Evolutionary conservation across 2,113 vertebrate species (phyloP), one percentile per base, ranked within the genome.

Genomic region (Antigone vipio): DNA sequence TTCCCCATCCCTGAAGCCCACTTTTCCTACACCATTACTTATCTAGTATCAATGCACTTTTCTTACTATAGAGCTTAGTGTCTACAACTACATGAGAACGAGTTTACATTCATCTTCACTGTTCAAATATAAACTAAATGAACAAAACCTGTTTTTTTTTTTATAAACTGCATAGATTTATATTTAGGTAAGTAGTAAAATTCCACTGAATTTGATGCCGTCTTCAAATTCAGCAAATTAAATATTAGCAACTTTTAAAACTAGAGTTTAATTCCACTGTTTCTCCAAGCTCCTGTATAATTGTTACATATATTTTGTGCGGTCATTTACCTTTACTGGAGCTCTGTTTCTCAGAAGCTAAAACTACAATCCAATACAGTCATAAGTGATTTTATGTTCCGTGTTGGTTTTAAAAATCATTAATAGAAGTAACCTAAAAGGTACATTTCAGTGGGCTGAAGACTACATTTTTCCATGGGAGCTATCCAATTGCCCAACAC

Each of bases 311-410:
- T 14, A 13, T 59, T 85, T 27, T 45, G 15, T 47, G 29, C 7
- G 1, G 10, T 47, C 15, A 55, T 52, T 85, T 72, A 47, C 5
- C 59, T 60, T 68, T 77, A 53, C 2, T 32, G 5, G 32, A 75
- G 15, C 12, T 85, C 32, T 63, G 3, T 24, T 85, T 75, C 62
- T 76, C 13, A 42, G 32, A 81, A 74, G n/a, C n/a, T 45, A 58
- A n/a, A 81, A 67, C 14, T 29, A 38, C 20, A 79, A 40, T 22
- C 22, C 11, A 47, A 44, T 18, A 69, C 1, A 38, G 6, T 59
- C 1, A 0, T 13, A 45, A 44, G 4, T 18, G 0, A n/a, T 21
- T 69, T 58, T 22, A 74, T 11, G 6, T 21, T 63, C 17, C 20
- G 3, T 35, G 27, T 35, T 53, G 60, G 12, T 12, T 87, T 69